These are phyloP conservation scores for Hartigia nigra DNA, from an alignment of 2,888 invertebrate genomes.

Conservation along the genomic window DNA sequence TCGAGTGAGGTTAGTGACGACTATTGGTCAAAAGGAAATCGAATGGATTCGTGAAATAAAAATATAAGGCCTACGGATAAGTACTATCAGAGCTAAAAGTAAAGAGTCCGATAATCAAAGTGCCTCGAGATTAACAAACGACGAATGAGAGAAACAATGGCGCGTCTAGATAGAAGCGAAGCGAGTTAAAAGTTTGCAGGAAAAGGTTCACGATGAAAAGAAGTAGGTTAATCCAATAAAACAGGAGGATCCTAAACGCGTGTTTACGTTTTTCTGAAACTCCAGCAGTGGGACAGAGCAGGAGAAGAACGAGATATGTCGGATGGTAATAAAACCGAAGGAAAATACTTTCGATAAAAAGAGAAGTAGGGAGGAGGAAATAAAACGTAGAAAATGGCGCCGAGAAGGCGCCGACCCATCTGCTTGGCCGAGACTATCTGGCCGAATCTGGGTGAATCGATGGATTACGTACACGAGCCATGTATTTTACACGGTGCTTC, in stretches of 20 bases:
- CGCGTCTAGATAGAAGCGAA: background rate
- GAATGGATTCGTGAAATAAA: background rate
- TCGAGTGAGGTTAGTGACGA: background rate
- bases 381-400: constrained; percentile 25
- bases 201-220: too few species aligned
- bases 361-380: too few species aligned
- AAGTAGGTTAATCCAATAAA: background rate
- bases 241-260: background rate
- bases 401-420: constrained; percentile 24
- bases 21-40: background rate
- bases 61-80: too few species aligned
- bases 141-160: background rate
- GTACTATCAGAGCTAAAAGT: too few species aligned
- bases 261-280: background rate
- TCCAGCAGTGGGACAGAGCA: too few species aligned
- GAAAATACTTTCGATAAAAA: background rate
- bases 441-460: background rate
- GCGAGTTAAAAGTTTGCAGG: too few species aligned
- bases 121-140: background rate
- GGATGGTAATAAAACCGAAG: background rate
- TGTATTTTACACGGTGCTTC: too few species aligned
- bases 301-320: too few species aligned
- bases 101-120: background rate
- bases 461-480: background rate
- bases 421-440: background rate